Evolutionary conservation across 2,797 vertebrate species (phyloP), one percentile per base, ranked within the genome.

Genomic region (Myotis daubentonii): DNA sequence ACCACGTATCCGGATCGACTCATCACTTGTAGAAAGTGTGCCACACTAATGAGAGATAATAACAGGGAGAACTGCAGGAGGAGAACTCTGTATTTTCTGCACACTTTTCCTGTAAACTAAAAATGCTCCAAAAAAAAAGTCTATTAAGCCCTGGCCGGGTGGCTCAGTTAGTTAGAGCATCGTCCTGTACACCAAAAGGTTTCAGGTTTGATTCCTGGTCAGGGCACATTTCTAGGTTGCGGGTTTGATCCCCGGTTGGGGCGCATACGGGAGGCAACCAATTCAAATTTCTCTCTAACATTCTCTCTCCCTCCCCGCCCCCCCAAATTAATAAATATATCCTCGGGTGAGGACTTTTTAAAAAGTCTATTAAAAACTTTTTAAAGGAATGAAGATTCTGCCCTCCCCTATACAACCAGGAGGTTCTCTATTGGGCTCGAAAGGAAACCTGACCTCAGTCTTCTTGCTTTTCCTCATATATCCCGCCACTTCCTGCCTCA

Each of bases 1-100:
- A 13, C 33, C 19, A 10, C 30, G 11, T 33, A 11, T 6, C 16
- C 1, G 0, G 22, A 8, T 19, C 3, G 28, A 49, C 0, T 53
- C 20, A 20, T 76, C 60, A 20, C 0, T 3, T 47, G 8, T 19
- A 41, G 53, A 41, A 41, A 25, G 8, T 6, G 47, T 8, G 41
- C 53, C 53, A 2, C 12, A 10, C 25, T 10, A 19, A 30, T 1
- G 38, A 8, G 38, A 57, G 57, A 4, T 49, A 8, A 22, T 15
- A 47, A 28, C 0, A 33, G 20, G 57, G n/a, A 6, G 12, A 57
- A 51, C 13, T 12, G 3, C 0, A 17, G 2, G 22, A 60, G 28
- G 57, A 60, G 25, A 62, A 53, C 36, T 16, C 47, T 55, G 60
- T 49, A 13, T 51, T 23, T 53, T n/a, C 72, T 38, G 25, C 17